These are phyloP conservation scores for Schizothorax lantsangensis DNA, from an alignment of 2,797 vertebrate species.

Conservation along the genomic window DNA sequence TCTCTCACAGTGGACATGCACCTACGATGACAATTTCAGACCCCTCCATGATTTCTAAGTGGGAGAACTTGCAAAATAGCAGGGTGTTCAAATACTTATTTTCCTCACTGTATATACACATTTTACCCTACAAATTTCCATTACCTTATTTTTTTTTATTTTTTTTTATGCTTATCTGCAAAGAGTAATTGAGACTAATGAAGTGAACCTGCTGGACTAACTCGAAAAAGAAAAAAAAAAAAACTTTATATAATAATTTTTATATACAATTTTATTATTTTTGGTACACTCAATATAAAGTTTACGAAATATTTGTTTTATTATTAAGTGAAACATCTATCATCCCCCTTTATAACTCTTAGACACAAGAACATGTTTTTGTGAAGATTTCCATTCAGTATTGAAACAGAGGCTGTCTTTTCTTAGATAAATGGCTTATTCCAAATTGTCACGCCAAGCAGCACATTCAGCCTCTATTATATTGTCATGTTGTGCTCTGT, in stretches of 20 bases:
- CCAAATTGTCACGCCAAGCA: background rate
- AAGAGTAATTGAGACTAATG: background rate
- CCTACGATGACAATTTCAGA: too few relatives aligned
- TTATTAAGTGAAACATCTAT: constrained; percentile 20
- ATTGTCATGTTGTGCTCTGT: constrained; percentile 38
- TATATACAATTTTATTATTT: background rate
- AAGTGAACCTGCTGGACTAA: background rate
- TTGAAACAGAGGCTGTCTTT: background rate
- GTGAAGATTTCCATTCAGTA: background rate
- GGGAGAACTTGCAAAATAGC: too few relatives aligned
- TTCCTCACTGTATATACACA: too few relatives aligned
- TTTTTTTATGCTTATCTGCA: background rate
- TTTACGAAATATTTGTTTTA: background rate
- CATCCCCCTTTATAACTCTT: background rate
- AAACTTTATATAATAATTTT: background rate
- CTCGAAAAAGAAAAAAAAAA: too few relatives aligned
- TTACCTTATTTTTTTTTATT: background rate
- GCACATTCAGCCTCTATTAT: constrained; percentile 36
- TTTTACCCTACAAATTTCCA: too few relatives aligned
- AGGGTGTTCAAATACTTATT: too few relatives aligned
- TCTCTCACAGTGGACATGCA: too few relatives aligned
- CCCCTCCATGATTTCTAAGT: too few relatives aligned
- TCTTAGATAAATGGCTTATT: constrained; percentile 30
- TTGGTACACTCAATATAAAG: background rate
- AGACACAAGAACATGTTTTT: background rate